Evolutionary conservation across 2,888 invertebrate genomes (phyloP).

Genomic region (Pollenia labialis): DNA sequence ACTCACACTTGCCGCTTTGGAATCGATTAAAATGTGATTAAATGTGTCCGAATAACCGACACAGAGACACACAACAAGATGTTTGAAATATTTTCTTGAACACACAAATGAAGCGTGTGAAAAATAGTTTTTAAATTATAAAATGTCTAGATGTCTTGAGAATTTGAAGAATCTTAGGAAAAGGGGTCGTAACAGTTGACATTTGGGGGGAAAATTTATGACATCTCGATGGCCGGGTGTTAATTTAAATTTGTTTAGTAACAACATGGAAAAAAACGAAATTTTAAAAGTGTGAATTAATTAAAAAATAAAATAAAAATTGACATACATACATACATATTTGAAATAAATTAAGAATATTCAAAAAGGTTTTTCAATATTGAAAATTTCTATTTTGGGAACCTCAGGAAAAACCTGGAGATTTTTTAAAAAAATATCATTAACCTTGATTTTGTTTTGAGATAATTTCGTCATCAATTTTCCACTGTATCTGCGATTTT

Average conservation of each 20-base stretch:
- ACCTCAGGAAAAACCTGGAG: no score
- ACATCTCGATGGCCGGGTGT: conserved; percentile 1
- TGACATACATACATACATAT: no score
- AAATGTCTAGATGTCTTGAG: not conserved
- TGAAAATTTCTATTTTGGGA: no score
- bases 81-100: conserved; percentile 5
- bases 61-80: not conserved
- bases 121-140: not conserved
- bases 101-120: conserved; percentile 36
- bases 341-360: no score
- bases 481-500: not conserved
- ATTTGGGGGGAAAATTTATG: conserved; percentile 3
- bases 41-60: conserved; percentile 39
- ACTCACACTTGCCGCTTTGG: not conserved
- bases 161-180: not conserved
- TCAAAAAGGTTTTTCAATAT: no score
- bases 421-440: no score
- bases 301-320: no score
- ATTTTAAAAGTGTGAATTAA: no score
- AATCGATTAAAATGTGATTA: not conserved
- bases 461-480: not conserved
- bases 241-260: conserved; percentile 8
- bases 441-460: not conserved
- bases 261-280: no score
- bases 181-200: not conserved